Conservation (phyloP, 92 coral and sea anemone genomes). For the Anthopleura xanthogrammica region DNA sequence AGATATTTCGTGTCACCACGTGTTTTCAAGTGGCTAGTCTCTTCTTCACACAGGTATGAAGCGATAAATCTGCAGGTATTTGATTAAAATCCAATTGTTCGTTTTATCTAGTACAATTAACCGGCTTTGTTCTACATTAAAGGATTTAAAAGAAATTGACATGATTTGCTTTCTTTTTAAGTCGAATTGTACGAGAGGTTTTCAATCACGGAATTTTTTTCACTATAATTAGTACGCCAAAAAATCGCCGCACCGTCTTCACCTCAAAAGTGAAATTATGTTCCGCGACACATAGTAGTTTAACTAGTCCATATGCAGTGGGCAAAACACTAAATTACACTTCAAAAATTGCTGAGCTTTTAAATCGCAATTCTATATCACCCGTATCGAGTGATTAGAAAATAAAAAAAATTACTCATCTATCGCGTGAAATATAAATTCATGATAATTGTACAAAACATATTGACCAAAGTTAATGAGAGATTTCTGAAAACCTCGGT, state of each 20-base stretch:
- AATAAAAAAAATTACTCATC: background rate
- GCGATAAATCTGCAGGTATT: constrained; percentile 2
- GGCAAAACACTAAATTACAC: background rate
- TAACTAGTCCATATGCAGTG: background rate
- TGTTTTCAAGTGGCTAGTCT: background rate
- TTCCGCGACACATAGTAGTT: background rate
- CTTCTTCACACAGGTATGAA: background rate
- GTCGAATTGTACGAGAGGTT: background rate
- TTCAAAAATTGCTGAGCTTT: background rate
- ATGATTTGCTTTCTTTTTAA: background rate
- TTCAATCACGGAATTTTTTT: background rate
- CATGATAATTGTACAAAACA: background rate
- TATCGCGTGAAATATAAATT: constrained; percentile 19
- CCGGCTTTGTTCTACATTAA: background rate
- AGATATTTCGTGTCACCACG: background rate
- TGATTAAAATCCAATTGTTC: constrained; percentile 23
- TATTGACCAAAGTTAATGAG: constrained; percentile 3
- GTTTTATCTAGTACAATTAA: constrained; percentile 9
- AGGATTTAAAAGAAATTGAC: background rate
- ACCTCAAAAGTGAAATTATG: background rate
- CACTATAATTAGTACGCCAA: background rate
- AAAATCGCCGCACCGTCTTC: background rate
- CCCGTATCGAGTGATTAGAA: background rate
- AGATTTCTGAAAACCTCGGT: background rate
- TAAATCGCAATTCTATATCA: background rate